Evolutionary conservation across 2,113 vertebrate genomes (phyloP), one percentile per base, ranked within the genome.

Genomic region (Xenopus laevis): DNA sequence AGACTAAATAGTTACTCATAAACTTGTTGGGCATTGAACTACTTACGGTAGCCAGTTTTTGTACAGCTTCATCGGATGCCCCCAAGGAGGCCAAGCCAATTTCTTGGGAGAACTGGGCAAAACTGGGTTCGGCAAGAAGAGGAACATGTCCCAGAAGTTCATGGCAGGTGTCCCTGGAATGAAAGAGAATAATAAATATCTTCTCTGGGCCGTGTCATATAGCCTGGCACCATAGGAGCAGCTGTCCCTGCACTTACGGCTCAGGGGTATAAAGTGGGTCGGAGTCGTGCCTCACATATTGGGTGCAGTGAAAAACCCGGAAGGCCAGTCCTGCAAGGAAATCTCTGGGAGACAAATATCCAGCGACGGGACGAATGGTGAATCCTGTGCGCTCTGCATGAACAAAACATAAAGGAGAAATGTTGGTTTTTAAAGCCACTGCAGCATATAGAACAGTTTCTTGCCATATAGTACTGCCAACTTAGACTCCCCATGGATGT

Each of bases 81-180:
- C 97, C 97, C 7, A 99, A 92, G n/a, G 97, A 99, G 50, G 94
- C 95, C 55, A 99, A 85, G 65, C 97, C 97, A 70, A 99, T 98
- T 88, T 99, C 97, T 84, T 99, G 97, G 47, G 97, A 98, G 84
- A 99, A 99, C 55, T 99, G 97, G 65, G 97, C 97, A 82, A 99
- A 99, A 85, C 95, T 99, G 65, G 96, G 94, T 84, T 99, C 97
- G 58, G 97, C 97, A 72, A 99, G 85, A 79, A 99, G 92, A 0
- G 97, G 97, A 16, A 99, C 95, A 0, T 99, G 97, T 17, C 97
- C 97, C 80, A 99, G 85, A 76, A 99, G 92, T 78, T 99, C 97
- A 72, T 98, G 97, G 80, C 97, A 99, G 6, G 97, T 99, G 79
- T 99, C 97, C 58, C 97, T 99, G 81, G 33, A 84, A 55, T 15